A percentile compares a stretch with the other conserved stretches of the same genome.
phyloP scores from a whole-genome alignment of 2,888 invertebrate species.

The Furcula furcula region DNA sequence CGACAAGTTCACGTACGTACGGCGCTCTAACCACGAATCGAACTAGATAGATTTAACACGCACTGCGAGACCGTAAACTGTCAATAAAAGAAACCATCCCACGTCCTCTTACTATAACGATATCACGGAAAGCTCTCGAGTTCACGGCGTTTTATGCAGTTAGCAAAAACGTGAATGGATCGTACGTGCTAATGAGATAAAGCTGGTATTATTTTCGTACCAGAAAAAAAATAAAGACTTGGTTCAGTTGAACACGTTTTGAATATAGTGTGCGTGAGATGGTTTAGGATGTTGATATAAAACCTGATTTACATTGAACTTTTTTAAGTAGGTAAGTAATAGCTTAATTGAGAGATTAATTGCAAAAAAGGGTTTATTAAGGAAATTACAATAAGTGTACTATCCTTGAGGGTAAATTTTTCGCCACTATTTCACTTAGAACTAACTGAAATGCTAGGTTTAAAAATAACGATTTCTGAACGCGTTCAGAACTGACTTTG shows the following conservation, averaged over 20 bases:
- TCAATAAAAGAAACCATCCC: slow-evolving; percentile 42
- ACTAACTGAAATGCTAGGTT: no score
- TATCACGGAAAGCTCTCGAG: slow-evolving; percentile 44
- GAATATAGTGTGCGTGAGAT: neutral
- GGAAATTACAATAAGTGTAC: no score
- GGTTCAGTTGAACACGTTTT: no score
- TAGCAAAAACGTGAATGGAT: neutral
- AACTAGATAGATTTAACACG: slow-evolving; percentile 24
- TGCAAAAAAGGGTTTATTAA: no score
- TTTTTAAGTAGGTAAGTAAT: no score
- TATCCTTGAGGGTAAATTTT: no score
- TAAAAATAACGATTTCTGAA: no score
- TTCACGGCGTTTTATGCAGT: slow-evolving; percentile 18
- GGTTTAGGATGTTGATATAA: neutral
- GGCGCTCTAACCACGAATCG: neutral
- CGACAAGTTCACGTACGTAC: neutral
- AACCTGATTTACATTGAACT: neutral
- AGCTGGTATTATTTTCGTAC: no score
- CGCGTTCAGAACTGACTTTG: no score
- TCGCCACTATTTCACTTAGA: no score
- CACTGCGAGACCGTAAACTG: slow-evolving; percentile 39
- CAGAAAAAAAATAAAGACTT: no score
- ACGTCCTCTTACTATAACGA: slow-evolving; percentile 35
- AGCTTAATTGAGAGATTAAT: no score
- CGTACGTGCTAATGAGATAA: neutral